Percentiles rank a stretch among this genome's conserved stretches.
These are phyloP conservation scores for Lampropteryx suffumata DNA, from an alignment of 2,888 invertebrate genomes.

Conservation along the genomic window DNA sequence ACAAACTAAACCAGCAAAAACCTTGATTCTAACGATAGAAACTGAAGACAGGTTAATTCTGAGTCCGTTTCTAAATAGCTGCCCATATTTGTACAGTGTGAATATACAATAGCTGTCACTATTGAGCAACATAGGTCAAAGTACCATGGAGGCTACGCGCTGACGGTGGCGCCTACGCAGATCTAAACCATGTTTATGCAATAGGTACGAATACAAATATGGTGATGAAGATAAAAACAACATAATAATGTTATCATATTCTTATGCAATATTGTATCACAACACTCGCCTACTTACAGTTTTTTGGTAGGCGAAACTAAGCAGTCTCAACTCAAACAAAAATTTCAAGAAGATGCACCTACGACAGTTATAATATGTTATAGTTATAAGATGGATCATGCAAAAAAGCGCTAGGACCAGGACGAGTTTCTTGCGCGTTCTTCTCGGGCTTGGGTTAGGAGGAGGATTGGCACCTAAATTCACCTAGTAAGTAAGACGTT, in stretches of 20 bases:
- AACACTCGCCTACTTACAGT: too few species aligned
- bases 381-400: too few species aligned
- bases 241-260: slow-evolving; percentile 13
- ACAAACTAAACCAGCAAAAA: too few species aligned
- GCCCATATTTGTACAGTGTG: slow-evolving; percentile 29
- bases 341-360: too few species aligned
- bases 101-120: slow-evolving; percentile 28
- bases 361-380: too few species aligned
- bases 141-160: slow-evolving; percentile 32
- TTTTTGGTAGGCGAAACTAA: too few species aligned
- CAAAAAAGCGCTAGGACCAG: too few species aligned
- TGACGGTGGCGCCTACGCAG: slow-evolving; percentile 36
- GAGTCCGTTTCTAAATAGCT: slow-evolving; percentile 27
- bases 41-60: slow-evolving; percentile 21
- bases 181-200: slow-evolving; percentile 34
- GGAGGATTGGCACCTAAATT: background rate
- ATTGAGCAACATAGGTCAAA: slow-evolving; percentile 37
- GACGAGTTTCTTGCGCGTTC: too few species aligned
- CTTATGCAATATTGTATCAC: slow-evolving; percentile 4
- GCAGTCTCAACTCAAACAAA: too few species aligned
- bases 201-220: slow-evolving; percentile 16
- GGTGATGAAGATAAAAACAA: slow-evolving; percentile 21
- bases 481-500: too few species aligned
- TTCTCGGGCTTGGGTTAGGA: too few species aligned
- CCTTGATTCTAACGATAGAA: background rate